Percentiles rank a stretch among this genome's conserved stretches.
phyloP scores from a whole-genome alignment of 1,140 invertebrate species.

The Apis cerana region DNA sequence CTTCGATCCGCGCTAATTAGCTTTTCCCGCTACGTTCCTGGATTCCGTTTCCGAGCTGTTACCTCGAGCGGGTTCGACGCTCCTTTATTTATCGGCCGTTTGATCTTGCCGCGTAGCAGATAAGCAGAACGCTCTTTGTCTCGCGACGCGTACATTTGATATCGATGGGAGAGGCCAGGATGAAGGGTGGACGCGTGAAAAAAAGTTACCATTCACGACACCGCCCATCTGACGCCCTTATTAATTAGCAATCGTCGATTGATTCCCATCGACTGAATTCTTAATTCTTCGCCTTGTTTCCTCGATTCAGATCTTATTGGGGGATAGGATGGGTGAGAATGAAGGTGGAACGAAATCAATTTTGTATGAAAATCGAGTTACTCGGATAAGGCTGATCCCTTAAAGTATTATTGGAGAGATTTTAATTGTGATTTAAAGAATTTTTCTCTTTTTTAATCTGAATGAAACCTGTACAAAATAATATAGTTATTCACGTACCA shows the following conservation, averaged over 20 bases:
- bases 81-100: slow-evolving; percentile 63
- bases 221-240: slow-evolving; percentile 26
- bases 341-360: background rate
- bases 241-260: slow-evolving; percentile 36
- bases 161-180: slow-evolving; percentile 3
- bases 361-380: no score
- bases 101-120: slow-evolving; percentile 57
- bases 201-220: slow-evolving; percentile 5
- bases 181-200: slow-evolving; percentile 23
- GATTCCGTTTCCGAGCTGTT: slow-evolving; percentile 45
- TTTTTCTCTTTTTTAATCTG: no score
- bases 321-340: background rate
- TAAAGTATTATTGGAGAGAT: no score
- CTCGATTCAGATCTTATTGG: background rate
- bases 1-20: slow-evolving; percentile 71
- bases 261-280: slow-evolving; percentile 25
- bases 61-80: slow-evolving; percentile 53
- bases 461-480: no score
- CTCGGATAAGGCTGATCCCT: no score
- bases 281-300: background rate
- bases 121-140: slow-evolving; percentile 50
- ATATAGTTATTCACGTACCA: no score
- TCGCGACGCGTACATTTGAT: slow-evolving; percentile 34
- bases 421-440: no score
- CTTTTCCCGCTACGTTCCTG: slow-evolving; percentile 58